Evolutionary conservation across 35 echinoderm and acorn worm species (phyloP).

Genomic region (Apostichopus californicus): DNA sequence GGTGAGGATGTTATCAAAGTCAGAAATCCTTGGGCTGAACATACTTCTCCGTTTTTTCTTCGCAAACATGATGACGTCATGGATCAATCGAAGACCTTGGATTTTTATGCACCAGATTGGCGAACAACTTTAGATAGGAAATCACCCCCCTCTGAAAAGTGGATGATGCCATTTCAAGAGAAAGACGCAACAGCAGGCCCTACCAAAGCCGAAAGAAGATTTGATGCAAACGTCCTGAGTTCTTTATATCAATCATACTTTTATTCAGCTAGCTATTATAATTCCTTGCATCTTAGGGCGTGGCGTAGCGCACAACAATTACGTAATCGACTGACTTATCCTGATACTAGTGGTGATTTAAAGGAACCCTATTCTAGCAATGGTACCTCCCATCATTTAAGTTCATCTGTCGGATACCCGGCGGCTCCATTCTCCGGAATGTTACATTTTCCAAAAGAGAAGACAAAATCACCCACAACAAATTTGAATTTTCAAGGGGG

Average conservation of each 20-base stretch:
- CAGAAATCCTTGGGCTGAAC: neutral
- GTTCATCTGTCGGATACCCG: neutral
- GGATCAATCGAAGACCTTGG: neutral
- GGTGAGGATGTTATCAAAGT: neutral
- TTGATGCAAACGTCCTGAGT: slow-evolving; percentile 3
- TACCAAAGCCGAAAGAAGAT: neutral
- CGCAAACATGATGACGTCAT: neutral
- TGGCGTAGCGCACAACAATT: slow-evolving; percentile 12
- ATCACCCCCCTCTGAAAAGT: neutral
- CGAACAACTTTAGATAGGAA: neutral
- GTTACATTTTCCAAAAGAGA: neutral
- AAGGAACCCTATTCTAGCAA: neutral
- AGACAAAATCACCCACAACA: neutral
- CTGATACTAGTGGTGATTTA: neutral
- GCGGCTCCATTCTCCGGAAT: neutral
- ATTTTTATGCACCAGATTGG: neutral
- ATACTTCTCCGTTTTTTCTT: neutral
- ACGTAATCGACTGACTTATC: neutral
- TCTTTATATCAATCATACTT: slow-evolving; percentile 48
- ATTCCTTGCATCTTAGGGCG: slow-evolving; percentile 36
- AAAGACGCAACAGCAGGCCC: neutral
- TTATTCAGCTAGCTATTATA: slow-evolving; percentile 25
- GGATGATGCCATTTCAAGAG: slow-evolving; percentile 8
- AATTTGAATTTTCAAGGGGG: neutral
- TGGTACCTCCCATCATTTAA: neutral